Evolutionary conservation across 2,113 vertebrate genomes (phyloP).

Genomic region (Ophiodon elongatus): DNA sequence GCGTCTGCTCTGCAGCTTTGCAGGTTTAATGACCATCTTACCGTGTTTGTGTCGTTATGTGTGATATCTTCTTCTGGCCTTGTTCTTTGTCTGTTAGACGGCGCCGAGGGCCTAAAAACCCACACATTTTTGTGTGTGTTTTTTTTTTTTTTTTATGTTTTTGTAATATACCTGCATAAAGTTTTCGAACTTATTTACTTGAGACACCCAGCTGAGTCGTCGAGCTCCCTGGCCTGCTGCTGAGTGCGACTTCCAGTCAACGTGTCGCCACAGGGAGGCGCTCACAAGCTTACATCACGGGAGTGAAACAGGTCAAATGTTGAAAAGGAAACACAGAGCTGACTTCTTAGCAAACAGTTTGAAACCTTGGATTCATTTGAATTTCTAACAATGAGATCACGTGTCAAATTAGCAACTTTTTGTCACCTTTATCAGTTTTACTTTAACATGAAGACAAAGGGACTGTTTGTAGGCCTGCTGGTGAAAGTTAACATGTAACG

Average conservation of each 20-base stretch:
- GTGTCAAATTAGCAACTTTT: neutral
- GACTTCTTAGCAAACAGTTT: neutral
- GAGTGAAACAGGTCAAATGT: neutral
- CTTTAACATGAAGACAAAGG: neutral
- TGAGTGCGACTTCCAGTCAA: neutral
- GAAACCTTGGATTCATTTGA: neutral
- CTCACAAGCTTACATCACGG: constrained; percentile 21
- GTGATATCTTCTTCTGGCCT: neutral
- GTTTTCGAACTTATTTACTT: neutral
- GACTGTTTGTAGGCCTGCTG: neutral
- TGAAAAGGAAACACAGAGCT: neutral
- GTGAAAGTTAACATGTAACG: neutral
- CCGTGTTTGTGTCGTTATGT: neutral
- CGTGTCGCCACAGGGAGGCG: constrained; percentile 61
- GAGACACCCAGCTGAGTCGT: rapidly evolving
- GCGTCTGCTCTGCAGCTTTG: neutral
- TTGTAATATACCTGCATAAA: too few species aligned
- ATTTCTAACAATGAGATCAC: neutral
- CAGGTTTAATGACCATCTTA: neutral
- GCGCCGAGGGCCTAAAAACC: neutral
- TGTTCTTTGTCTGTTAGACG: neutral
- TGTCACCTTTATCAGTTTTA: neutral
- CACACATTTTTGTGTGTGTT: too few species aligned
- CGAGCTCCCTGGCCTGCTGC: neutral
- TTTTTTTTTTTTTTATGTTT: too few species aligned